Evolutionary conservation across 2,888 invertebrate species (phyloP).

Genomic region (Mesorhabditis sp.): DNA sequence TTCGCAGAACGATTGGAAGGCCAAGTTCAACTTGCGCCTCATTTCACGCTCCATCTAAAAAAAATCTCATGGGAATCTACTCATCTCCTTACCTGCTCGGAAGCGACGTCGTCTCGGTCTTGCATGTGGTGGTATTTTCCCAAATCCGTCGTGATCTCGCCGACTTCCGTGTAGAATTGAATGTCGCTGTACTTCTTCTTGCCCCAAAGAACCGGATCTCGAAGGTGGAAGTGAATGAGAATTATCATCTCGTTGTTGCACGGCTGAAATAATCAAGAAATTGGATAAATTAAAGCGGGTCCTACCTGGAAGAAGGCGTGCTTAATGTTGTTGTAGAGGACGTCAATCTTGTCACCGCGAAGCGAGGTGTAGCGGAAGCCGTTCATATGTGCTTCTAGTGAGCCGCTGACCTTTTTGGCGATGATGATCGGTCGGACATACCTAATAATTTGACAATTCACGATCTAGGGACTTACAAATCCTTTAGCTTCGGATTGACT

Average conservation of each 20-base stretch:
- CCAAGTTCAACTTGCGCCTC: slow-evolving; percentile 89
- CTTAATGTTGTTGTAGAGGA: slow-evolving; percentile 97
- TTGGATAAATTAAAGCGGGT: not conserved
- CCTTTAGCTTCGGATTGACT: slow-evolving; percentile 80
- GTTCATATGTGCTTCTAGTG: slow-evolving; percentile 81
- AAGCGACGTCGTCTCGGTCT: slow-evolving; percentile 94
- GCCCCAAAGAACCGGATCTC: slow-evolving; percentile 98
- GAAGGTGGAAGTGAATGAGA: slow-evolving; percentile 92
- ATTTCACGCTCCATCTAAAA: slow-evolving; percentile 82
- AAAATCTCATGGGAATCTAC: not conserved
- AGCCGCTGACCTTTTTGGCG: slow-evolving; percentile 67
- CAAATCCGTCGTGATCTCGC: slow-evolving; percentile 97
- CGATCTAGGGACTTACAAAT: slow-evolving; percentile 32
- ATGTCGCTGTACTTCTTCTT: slow-evolving; percentile 81
- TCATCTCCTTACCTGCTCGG: slow-evolving; percentile 73
- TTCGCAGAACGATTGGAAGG: slow-evolving; percentile 97
- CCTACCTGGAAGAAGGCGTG: slow-evolving; percentile 94
- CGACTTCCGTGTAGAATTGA: slow-evolving; percentile 98
- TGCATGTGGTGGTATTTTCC: slow-evolving; percentile 99
- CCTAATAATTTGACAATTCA: slow-evolving; percentile 12
- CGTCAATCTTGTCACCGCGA: slow-evolving; percentile 98
- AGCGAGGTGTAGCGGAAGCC: slow-evolving; percentile 85
- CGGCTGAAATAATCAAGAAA: slow-evolving; percentile 50
- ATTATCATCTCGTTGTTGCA: slow-evolving; percentile 99
- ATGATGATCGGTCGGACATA: slow-evolving; percentile 99